Base-by-base conservation (phyloP, 2,797 vertebrate species). In the Pangasius larnaudii region DNA sequence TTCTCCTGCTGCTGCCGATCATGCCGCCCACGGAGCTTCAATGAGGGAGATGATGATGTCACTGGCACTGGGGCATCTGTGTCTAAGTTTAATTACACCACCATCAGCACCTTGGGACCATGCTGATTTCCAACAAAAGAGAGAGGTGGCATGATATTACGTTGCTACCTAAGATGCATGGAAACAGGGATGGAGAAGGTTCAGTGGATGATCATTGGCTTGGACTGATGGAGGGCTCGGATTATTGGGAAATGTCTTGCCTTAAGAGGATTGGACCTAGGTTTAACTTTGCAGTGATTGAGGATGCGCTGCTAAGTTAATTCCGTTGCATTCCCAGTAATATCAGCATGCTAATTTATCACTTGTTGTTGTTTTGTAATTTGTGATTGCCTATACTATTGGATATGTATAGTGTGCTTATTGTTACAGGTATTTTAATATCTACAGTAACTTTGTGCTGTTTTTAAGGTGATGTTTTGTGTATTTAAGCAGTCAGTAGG, bases 81-180 rank as follows among this genome's bases (percentile, higher is more conserved):
- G 91, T 98, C 98, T 91, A 98, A 97, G 94, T 97, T 98, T 93
- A 99, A 97, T 95, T 99, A 99, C 95, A 98, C 98, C 82, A 99
- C 97, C 0, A 96, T 99, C 93, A 99, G 98, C 96, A 98, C 97
- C 69, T 93, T 97, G 92, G 97, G 97, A 1, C 95, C 95, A 6
- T 96, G 96, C 90, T 99, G 93, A 94, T 58, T 80, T 14, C 33
- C n/a, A 65, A 33, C 36, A 83, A 30, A 65, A 33, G 49, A 42
- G 3, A 18, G 14, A 49, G 24, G 69, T 82, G n/a, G 16, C 22
- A 46, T n/a, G n/a, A 42, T 46, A 18, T 53, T 69, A 46, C 74
- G 30, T 49, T 65, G 36, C 30, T 27, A n/a, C 22, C 19, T 82
- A 30, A 39, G 18, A 69, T 46, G 56, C 61, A 58, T 39, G 18